Percentiles rank a stretch among this genome's conserved stretches.
phyloP scores from a whole-genome alignment of 53 echinoderm and acorn worm genomes.

The Echinarachnius parma region DNA sequence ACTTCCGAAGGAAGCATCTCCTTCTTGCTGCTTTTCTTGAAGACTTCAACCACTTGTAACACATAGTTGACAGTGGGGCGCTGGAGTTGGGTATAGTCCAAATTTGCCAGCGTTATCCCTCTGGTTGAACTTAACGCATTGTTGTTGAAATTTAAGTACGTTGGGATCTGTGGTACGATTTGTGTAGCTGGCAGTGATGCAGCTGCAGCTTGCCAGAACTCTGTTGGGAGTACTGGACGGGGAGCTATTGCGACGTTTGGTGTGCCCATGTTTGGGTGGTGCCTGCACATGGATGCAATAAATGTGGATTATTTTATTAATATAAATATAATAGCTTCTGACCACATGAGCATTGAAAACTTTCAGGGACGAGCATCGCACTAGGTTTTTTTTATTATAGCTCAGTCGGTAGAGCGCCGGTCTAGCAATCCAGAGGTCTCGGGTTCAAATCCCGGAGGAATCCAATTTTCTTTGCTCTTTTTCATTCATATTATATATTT shows the following conservation, averaged over 20 bases:
- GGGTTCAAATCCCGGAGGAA: too few relatives aligned
- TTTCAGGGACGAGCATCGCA: too few relatives aligned
- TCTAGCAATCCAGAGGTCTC: too few relatives aligned
- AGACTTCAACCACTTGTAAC: constrained; percentile 71
- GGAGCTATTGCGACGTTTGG: neutral
- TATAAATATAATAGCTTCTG: too few relatives aligned
- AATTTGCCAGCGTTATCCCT: neutral
- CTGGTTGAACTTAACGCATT: neutral
- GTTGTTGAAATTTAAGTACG: constrained; percentile 35
- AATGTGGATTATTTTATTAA: too few relatives aligned
- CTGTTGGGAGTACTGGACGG: neutral
- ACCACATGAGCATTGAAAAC: too few relatives aligned
- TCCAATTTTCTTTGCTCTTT: too few relatives aligned
- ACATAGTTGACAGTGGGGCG: constrained; percentile 67
- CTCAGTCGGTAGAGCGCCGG: too few relatives aligned
- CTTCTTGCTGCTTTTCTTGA: constrained; percentile 47
- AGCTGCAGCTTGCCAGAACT: constrained; percentile 16
- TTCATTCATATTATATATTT: too few relatives aligned
- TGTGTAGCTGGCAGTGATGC: neutral
- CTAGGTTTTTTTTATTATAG: too few relatives aligned
- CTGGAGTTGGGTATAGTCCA: neutral
- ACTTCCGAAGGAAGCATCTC: constrained; percentile 94
- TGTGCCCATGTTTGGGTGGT: too few relatives aligned
- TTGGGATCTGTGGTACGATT: constrained; percentile 13
- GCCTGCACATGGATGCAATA: too few relatives aligned